Evolutionary conservation across 1,140 invertebrate species (phyloP).

Genomic region (Oedothorax gibbosus): DNA sequence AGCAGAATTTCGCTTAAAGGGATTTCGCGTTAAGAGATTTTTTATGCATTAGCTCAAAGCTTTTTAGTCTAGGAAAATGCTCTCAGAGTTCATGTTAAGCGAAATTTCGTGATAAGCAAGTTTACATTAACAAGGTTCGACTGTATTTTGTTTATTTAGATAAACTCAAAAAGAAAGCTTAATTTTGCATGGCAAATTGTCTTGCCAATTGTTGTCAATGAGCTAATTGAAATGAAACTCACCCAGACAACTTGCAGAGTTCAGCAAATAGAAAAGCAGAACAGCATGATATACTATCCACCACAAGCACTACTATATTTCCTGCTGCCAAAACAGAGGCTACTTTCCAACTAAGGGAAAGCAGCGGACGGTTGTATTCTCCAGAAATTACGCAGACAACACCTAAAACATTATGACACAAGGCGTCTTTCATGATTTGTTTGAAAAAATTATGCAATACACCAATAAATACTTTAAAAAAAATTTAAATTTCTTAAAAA

Average conservation of each 20-base stretch:
- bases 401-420: slow-evolving; percentile 16
- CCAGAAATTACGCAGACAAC: slow-evolving; percentile 23
- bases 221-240: not conserved
- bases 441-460: not conserved
- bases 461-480: not conserved
- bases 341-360: slow-evolving; percentile 28
- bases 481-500: not conserved
- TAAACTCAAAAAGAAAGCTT: too few species aligned
- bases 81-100: too few species aligned
- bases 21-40: too few species aligned
- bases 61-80: too few species aligned
- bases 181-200: too few species aligned
- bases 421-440: too few species aligned
- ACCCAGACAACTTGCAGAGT: slow-evolving; percentile 14
- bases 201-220: too few species aligned
- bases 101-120: too few species aligned
- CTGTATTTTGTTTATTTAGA: too few species aligned
- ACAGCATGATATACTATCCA: not conserved
- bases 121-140: too few species aligned
- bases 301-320: slow-evolving; percentile 17
- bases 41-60: too few species aligned
- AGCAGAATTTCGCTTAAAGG: too few species aligned
- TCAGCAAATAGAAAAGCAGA: slow-evolving; percentile 42
- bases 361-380: slow-evolving; percentile 31
- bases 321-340: slow-evolving; percentile 28